Evolutionary conservation across 2,888 invertebrate species (phyloP), one percentile per base, ranked within the genome.

Genomic region (Stratiomys singularior): DNA sequence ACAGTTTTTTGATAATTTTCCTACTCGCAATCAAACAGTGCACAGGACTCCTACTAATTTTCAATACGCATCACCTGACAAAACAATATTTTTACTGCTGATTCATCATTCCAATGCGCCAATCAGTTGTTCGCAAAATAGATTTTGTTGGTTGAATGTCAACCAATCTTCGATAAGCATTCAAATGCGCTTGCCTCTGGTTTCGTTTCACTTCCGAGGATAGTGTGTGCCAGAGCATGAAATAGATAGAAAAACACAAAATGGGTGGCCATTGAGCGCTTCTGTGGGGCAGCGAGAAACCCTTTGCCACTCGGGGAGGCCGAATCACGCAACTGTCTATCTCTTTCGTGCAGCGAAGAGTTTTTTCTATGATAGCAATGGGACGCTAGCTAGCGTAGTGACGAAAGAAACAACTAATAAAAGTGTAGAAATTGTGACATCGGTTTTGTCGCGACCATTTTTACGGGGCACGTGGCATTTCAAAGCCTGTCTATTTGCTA

Each of bases 121-220:
- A 78, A 78, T 78, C 72, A 72, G 76, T 76, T 71, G 37, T 58
- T 25, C 56, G 78, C 76, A 76, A 64, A 64, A 76, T 28, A 30
- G 37, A 52, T 30, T 56, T 37, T 64, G 63, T 78, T 77, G 15
- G 9, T 52, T 25, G 23, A 58, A 37, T 37, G 11, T 56, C 66
- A 76, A 56, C 64, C 76, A 69, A 76, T 76, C 69, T 71, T 64
- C 28, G 78, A 64, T 37, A n/a, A 56, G 76, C 18, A 28, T 28
- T 72, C 56, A 18, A 71, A 52, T 72, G 72, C 78, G 78, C 76
- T 78, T 78, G 78, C 44, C 71, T 56, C 28, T 13, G 15, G 52
- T 18, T 52, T 52, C 13, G 44, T 18, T n/a, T 15, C 15, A 52
- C 9, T 9, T 5, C 37, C 3, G 5, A 37, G 3, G 37, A 9